phyloP scores from a whole-genome alignment of 2,113 vertebrate genomes.

The Pteruthius melanotis region DNA sequence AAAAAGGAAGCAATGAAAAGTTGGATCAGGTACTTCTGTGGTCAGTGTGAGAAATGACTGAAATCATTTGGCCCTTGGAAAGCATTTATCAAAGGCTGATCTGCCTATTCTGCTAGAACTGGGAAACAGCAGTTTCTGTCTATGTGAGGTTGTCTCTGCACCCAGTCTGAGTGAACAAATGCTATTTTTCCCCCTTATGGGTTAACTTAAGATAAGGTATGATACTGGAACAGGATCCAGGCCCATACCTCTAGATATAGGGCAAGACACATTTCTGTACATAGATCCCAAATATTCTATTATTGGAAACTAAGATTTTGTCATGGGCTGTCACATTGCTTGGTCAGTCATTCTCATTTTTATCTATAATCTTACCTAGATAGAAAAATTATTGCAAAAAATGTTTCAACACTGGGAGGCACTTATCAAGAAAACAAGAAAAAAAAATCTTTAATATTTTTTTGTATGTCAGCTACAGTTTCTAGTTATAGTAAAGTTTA shows the following conservation, averaged over 20 bases:
- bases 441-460: background rate
- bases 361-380: background rate
- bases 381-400: background rate
- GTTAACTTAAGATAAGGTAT: background rate
- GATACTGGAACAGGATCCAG: background rate
- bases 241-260: background rate
- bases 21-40: background rate
- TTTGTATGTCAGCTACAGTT: background rate
- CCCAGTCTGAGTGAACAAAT: background rate
- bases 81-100: background rate
- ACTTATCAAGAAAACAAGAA: background rate
- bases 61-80: background rate
- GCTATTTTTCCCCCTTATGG: rapidly evolving
- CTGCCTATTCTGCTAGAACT: background rate
- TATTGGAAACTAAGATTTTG: background rate
- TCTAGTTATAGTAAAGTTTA: background rate
- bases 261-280: background rate
- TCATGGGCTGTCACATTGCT: background rate
- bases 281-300: background rate
- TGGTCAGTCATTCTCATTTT: background rate
- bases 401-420: background rate
- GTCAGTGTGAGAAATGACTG: background rate
- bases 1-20: background rate
- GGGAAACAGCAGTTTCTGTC: background rate
- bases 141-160: background rate